Evolutionary conservation across 1,140 invertebrate species (phyloP), one percentile per base, ranked within the genome.

Genomic region (Calliopsis andreniformis): DNA sequence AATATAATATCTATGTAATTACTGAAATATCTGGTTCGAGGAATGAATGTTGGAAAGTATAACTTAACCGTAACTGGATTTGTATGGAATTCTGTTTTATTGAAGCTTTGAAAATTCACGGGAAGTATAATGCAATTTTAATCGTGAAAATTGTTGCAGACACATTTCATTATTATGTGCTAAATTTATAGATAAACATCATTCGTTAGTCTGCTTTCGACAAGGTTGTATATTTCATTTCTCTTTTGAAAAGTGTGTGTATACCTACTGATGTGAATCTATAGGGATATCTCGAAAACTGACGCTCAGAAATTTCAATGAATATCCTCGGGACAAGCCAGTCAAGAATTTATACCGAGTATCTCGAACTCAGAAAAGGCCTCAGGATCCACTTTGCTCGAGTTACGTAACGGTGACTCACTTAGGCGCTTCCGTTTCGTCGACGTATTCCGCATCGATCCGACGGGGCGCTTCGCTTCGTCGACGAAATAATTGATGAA

Each of bases 401-500:
- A 23, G n/a, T 78, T 55, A 80, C 43, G 42, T 51, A 61, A 62
- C 42, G 43, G 30, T 47, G 51, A 78, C 39, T 28, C 58, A 53
- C 20, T 63, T 47, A 62, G n/a, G 25, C n/a, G 45, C 35, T 49
- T 62, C 61, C 62, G 39, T 76, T 58, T 69, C 30, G 39, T 30
- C 35, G 30, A 43, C 20, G 3, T 55, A 45, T 47, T 45, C 20
- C 59, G 32, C 45, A 76, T 75, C 53, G 70, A 76, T 76, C 55
- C 25, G 28, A 25, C 25, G 32, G 25, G 35, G 35, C 47, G 23
- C 25, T 18, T 42, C 53, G 20, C 12, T 25, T 63, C 45, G 25
- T n/a, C 53, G 59, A n/a, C 77, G 39, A 76, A 76, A 79, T 82
- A 79, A 79, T 81, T 81, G 70, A 79, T 70, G 71, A 32, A 23